These are phyloP conservation scores for Polyommatus icarus DNA, from an alignment of 2,888 invertebrate species.

Conservation along the genomic window DNA sequence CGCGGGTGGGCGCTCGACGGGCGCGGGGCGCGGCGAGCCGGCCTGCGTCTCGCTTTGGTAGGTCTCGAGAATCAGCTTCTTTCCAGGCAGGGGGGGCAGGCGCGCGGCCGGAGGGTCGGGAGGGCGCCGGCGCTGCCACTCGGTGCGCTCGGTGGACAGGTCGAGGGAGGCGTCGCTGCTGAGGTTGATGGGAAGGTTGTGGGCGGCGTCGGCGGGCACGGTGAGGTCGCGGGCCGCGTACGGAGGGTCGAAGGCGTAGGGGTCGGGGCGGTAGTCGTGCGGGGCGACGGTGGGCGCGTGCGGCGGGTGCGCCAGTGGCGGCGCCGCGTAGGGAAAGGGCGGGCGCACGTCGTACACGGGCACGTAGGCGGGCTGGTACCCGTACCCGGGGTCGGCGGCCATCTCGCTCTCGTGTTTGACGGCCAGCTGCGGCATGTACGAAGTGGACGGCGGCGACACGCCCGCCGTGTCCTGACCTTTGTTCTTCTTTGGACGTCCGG, in stretches of 20 bases:
- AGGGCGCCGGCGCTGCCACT: conserved; percentile 66
- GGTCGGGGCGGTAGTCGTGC: conserved; percentile 65
- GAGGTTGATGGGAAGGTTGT: conserved; percentile 74
- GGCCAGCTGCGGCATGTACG: conserved; percentile 54
- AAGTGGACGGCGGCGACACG: conserved; percentile 67
- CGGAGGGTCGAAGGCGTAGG: conserved; percentile 58
- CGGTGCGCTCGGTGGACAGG: conserved; percentile 65
- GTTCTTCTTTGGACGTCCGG: conserved; percentile 72
- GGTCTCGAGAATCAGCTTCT: conserved; percentile 74
- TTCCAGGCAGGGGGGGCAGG: conserved; percentile 69
- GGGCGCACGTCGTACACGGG: conserved; percentile 48
- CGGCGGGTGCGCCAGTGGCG: conserved; percentile 49
- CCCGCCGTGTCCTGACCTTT: conserved; percentile 58
- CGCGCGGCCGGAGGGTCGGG: conserved; percentile 63
- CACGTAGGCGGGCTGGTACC: conserved; percentile 58
- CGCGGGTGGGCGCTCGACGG: conserved; percentile 45
- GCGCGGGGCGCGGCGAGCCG: conserved; percentile 53
- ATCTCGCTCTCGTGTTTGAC: conserved; percentile 64
- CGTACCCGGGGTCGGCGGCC: conserved; percentile 51
- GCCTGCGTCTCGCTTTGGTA: conserved; percentile 72
- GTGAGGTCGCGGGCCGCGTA: conserved; percentile 62
- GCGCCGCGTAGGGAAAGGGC: conserved; percentile 44
- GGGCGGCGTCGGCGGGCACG: conserved; percentile 56
- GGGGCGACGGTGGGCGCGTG: conserved; percentile 49
- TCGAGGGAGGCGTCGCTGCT: conserved; percentile 74